Evolutionary conservation across 2,888 invertebrate genomes (phyloP), one percentile per base, ranked within the genome.

Genomic region (Epiblema foenella): DNA sequence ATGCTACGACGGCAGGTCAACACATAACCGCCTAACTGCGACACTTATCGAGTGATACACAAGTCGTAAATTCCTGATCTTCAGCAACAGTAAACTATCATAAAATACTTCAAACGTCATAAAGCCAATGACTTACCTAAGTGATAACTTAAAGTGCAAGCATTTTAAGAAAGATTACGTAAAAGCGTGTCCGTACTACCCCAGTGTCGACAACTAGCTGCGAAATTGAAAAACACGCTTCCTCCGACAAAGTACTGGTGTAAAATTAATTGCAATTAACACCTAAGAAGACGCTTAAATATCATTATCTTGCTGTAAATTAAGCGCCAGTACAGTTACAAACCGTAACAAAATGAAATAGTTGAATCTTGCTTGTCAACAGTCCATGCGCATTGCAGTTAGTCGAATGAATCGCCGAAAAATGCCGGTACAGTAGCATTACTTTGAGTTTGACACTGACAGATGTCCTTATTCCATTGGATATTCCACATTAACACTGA

Each of bases 141-240:
- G 68, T 54, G 54, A 42, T 33, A 68, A 68, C 68, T 60, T 62
- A 68, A 68, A 68, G 68, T 68, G 68, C 54, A 68, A 60, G 68
- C 51, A 68, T 68, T 68, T 68, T 59, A 52, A 42, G 33, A 52
- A 24, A 49, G 39, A 39, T 68, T 58, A 67, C 37, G 37, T 51
- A 54, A 52, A 60, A 68, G 60, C 54, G 60, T 60, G 60, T 62
- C 15, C 54, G 10, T 12, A 52, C 17, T 42, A 54, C 52, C 24
- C 24, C 39, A 52, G 39, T 60, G 54, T 68, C 52, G 39, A 11
- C 39, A 24, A 52, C 39, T 24, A 52, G 39, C 42, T 62, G 52
- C 60, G 39, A 17, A 62, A 60, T 18, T 10, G 37, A 62, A 15
- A 37, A 46, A 54, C 60, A 54, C 37, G 63, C 60, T 59, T 24